These are phyloP conservation scores for Latrodectus geometricus DNA, from an alignment of 1,140 invertebrate species.

Conservation along the genomic window DNA sequence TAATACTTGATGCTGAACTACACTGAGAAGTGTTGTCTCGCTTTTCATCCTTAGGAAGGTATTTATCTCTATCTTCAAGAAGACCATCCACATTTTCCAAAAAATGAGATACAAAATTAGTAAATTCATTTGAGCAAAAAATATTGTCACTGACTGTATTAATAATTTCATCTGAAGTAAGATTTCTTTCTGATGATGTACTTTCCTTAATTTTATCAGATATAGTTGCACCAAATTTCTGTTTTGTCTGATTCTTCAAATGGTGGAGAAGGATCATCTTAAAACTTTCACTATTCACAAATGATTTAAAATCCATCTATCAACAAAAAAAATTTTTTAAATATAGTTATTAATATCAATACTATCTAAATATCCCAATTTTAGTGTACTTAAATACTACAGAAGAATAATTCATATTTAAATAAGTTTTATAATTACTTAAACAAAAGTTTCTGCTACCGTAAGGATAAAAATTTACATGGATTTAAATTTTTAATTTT, in stretches of 20 bases:
- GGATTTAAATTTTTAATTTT: no score
- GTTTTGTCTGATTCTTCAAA: slow-evolving; percentile 31
- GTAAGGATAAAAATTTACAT: no score
- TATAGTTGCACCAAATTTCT: slow-evolving; percentile 11
- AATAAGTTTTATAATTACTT: no score
- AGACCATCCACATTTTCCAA: slow-evolving; percentile 10
- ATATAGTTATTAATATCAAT: no score
- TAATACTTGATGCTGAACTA: slow-evolving; percentile 43
- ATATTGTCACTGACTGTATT: slow-evolving; percentile 1
- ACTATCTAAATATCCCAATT: no score
- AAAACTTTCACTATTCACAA: slow-evolving; percentile 51
- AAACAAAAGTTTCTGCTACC: no score
- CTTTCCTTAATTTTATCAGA: slow-evolving; percentile 2
- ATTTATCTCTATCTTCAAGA: slow-evolving; percentile 26
- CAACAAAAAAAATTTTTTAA: background rate
- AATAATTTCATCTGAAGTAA: slow-evolving; percentile 16
- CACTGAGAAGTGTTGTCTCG: slow-evolving; percentile 13
- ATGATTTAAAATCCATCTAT: slow-evolving; percentile 52
- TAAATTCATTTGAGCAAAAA: slow-evolving; percentile 21
- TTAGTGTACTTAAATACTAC: no score
- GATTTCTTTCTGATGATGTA: background rate
- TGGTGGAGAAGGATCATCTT: slow-evolving; percentile 33
- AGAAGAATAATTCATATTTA: no score
- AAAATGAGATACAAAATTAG: slow-evolving; percentile 8
- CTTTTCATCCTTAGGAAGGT: slow-evolving; percentile 20